These are phyloP conservation scores for Kryptolebias marmoratus DNA, from an alignment of 2,113 vertebrate species.

Conservation along the genomic window DNA sequence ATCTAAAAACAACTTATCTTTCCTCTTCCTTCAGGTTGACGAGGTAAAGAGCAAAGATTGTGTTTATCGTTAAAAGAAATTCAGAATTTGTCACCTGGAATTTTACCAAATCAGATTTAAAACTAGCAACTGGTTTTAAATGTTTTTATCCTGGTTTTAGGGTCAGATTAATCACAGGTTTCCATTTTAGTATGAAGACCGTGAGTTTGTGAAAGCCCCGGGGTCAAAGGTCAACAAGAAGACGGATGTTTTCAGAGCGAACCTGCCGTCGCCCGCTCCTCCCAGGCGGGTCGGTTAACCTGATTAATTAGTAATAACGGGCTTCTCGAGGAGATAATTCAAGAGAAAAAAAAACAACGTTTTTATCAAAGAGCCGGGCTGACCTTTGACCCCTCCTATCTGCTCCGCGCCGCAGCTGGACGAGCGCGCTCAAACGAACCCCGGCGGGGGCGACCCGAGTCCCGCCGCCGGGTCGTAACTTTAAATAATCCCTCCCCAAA, in stretches of 20 bases:
- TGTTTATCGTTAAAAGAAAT: too few relatives aligned
- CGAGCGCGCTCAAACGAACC: slow-evolving; percentile 65
- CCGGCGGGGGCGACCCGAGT: slow-evolving; percentile 47
- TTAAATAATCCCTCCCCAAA: too few relatives aligned
- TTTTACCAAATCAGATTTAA: neutral
- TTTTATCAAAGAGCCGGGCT: slow-evolving; percentile 60
- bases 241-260: too few relatives aligned
- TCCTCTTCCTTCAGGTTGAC: too few relatives aligned
- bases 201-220: too few relatives aligned
- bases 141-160: too few relatives aligned
- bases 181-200: neutral
- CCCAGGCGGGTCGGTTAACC: slow-evolving; percentile 16
- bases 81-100: neutral
- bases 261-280: neutral
- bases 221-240: too few relatives aligned
- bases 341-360: slow-evolving; percentile 53
- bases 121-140: neutral
- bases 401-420: slow-evolving; percentile 53
- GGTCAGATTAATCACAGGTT: neutral
- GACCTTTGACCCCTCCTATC: slow-evolving; percentile 66
- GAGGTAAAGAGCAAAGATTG: too few relatives aligned
- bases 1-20: too few relatives aligned
- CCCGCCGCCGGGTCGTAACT: slow-evolving; percentile 46
- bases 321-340: slow-evolving; percentile 72
- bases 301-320: slow-evolving; percentile 69